A percentile compares a stretch with the other conserved stretches of the same genome.
These are phyloP conservation scores for Sarcophaga rosellei DNA, from an alignment of 2,888 invertebrate genomes.

Conservation along the genomic window DNA sequence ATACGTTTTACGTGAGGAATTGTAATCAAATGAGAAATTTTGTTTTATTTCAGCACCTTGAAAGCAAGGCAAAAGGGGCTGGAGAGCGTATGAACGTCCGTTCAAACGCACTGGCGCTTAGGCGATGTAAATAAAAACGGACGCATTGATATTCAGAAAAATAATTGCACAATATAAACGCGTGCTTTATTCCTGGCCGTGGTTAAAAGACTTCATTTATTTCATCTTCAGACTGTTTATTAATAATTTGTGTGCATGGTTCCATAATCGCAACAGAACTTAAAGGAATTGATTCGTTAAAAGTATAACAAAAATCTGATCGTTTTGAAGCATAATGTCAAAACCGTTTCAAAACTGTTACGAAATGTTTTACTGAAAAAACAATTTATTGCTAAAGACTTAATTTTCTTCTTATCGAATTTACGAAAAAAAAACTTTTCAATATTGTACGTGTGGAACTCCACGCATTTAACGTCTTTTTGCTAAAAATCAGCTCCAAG, in stretches of 20 bases:
- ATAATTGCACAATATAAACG: conserved; percentile 47
- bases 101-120: not conserved
- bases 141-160: not conserved
- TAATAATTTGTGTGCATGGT: conserved; percentile 40
- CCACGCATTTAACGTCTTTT: too few relatives aligned
- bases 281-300: too few relatives aligned
- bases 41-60: conserved; percentile 55
- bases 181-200: conserved; percentile 44
- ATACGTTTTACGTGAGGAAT: conserved; percentile 38
- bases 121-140: not conserved
- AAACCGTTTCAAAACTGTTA: too few relatives aligned
- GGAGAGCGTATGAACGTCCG: too few relatives aligned
- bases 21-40: conserved; percentile 37
- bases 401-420: too few relatives aligned
- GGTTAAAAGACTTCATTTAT: conserved; percentile 33
- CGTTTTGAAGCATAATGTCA: too few relatives aligned
- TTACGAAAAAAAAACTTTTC: too few relatives aligned
- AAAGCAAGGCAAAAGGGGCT: not conserved
- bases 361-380: too few relatives aligned
- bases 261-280: not conserved
- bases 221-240: conserved; percentile 42
- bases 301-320: too few relatives aligned
- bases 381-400: too few relatives aligned
- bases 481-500: too few relatives aligned
- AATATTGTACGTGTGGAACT: too few relatives aligned